phyloP scores from a whole-genome alignment of 2,113 vertebrate genomes.

The Thunnus thynnus region DNA sequence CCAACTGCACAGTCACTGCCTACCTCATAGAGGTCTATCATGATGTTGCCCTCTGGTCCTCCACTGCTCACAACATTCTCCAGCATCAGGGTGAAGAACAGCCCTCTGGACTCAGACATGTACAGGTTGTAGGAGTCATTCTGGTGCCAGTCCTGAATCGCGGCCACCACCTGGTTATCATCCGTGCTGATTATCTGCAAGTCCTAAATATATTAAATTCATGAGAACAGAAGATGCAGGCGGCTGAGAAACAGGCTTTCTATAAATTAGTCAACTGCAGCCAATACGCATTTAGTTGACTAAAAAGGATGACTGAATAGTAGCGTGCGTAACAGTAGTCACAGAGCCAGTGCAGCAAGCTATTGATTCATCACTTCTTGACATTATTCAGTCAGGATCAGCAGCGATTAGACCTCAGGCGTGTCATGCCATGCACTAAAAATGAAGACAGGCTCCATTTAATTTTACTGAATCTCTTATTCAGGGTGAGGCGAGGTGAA shows the following conservation, averaged over 20 bases:
- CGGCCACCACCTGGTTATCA: conserved; percentile 94
- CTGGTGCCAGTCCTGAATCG: conserved; percentile 95
- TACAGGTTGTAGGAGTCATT: conserved; percentile 95
- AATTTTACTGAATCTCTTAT: conserved; percentile 45
- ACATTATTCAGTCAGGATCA: conserved; percentile 60
- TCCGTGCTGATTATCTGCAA: conserved; percentile 97
- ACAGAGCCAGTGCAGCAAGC: conserved; percentile 12
- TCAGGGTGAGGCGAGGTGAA: conserved; percentile 16
- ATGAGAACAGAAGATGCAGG: conserved; percentile 4
- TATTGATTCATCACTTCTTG: conserved; percentile 56
- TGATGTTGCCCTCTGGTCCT: conserved; percentile 93
- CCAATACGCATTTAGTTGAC: neutral
- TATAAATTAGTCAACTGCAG: conserved; percentile 6
- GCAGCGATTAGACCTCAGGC: conserved; percentile 52
- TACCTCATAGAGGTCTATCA: conserved; percentile 98
- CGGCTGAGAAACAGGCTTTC: conserved; percentile 4
- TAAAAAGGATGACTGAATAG: neutral
- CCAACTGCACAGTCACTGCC: conserved; percentile 55
- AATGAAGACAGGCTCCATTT: conserved; percentile 55
- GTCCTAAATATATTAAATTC: conserved; percentile 82
- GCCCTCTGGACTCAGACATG: conserved; percentile 91
- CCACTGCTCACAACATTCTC: conserved; percentile 93
- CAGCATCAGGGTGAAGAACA: conserved; percentile 93
- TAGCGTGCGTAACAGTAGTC: neutral
- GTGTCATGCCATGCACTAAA: conserved; percentile 45